A percentile compares a stretch with the other conserved stretches of the same genome.
Evolutionary conservation across 2,888 invertebrate species (phyloP).

Genomic region (Tetanocera ferruginea): DNA sequence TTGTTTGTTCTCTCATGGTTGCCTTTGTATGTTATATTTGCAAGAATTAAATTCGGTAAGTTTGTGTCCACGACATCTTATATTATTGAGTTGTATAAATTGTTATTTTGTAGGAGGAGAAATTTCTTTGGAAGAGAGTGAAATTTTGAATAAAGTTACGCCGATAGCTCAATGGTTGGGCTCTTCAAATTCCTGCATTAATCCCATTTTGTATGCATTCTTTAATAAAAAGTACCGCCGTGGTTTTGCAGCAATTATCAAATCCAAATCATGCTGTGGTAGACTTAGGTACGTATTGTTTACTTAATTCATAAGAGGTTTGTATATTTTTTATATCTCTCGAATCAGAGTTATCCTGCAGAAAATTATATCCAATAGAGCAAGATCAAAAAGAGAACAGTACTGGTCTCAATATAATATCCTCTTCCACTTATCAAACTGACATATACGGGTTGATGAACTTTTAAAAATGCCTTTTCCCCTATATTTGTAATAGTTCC

Average conservation of each 20-base stretch:
- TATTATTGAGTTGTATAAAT: neutral
- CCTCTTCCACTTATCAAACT: no score
- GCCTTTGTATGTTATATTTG: conserved; percentile 90
- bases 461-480: no score
- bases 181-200: conserved; percentile 94
- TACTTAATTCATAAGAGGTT: neutral
- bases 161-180: conserved; percentile 95
- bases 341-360: no score
- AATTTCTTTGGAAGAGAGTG: conserved; percentile 83
- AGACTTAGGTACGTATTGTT: conserved; percentile 73
- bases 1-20: conserved; percentile 95
- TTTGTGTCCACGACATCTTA: conserved; percentile 50
- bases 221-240: conserved; percentile 94
- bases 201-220: conserved; percentile 94
- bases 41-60: conserved; percentile 86
- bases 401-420: no score
- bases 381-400: no score
- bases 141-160: conserved; percentile 82
- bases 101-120: conserved; percentile 56
- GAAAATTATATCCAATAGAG: no score
- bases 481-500: no score
- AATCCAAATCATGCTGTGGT: conserved; percentile 88
- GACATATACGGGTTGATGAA: no score
- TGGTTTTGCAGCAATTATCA: conserved; percentile 89
- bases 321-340: neutral